Base-by-base conservation (phyloP, 1,140 invertebrate genomes). In the Goniozus legneri region DNA sequence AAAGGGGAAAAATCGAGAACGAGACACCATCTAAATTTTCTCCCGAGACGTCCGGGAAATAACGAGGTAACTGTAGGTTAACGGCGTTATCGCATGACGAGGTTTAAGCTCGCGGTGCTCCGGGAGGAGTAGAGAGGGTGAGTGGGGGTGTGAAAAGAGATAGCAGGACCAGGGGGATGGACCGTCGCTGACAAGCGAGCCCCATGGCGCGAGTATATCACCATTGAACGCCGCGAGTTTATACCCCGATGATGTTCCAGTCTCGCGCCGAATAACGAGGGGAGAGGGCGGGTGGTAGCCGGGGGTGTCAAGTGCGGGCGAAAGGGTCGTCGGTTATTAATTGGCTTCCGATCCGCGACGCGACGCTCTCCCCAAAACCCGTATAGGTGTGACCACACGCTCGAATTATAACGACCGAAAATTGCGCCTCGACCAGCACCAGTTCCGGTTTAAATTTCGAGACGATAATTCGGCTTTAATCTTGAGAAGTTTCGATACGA, bases 311-410 rank as follows among this genome's bases (percentile, higher is more conserved):
- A 22, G 24, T 18, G 30, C 18, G 32, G 19, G 45, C 50, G 19
- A 32, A 19, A 42, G 44, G 33, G 45, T 35, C 15, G 52, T 47
- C 45, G 52, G 47, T 60, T 71, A 73, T 72, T 74, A 74, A 74
- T 74, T 70, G 66, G 67, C 67, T 71, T 71, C 67, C 69, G 64
- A 74, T 71, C 61, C 48, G n/a, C n/a, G n/a, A n/a, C n/a, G n/a
- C n/a, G n/a, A n/a, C n/a, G n/a, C n/a, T n/a, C n/a, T n/a, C n/a
- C n/a, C n/a, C n/a, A n/a, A n/a, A n/a, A n/a, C n/a, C n/a, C n/a
- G n/a, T n/a, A n/a, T n/a, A n/a, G n/a, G n/a, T n/a, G n/a, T n/a
- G 8, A 3, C 27, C 12, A 18, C 8, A 21, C 16, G 21, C 31
- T 43, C 19, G 36, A 21, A 37, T n/a, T n/a, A n/a, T n/a, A n/a